Conservation (phyloP, 2,797 vertebrate genomes). For the Sylvilagus floridanus region DNA sequence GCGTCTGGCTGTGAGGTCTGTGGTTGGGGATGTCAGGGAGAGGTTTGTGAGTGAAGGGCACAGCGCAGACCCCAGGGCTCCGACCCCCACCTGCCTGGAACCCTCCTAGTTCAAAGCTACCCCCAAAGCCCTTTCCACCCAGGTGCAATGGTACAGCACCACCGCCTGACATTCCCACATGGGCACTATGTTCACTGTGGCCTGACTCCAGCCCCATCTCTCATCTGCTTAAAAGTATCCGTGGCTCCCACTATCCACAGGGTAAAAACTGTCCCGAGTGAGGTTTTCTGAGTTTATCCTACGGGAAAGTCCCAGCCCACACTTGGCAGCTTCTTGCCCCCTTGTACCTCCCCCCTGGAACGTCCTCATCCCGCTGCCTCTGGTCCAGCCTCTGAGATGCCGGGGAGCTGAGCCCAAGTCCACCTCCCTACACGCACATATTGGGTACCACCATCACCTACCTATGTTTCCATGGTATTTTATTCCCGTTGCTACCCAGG, state of each 20-base stretch:
- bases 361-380: neutral
- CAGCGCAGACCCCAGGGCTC: neutral
- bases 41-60: neutral
- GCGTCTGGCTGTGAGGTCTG: fast-evolving
- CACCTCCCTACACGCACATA: too few relatives aligned
- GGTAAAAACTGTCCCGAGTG: neutral
- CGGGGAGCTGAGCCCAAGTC: neutral
- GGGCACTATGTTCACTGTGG: neutral
- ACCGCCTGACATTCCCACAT: neutral
- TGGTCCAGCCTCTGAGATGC: neutral
- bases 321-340: neutral
- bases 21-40: neutral
- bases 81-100: neutral
- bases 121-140: neutral
- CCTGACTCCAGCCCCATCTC: neutral
- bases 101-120: neutral
- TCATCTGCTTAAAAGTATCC: neutral
- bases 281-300: neutral
- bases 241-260: neutral
- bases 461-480: neutral
- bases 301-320: neutral
- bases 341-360: neutral
- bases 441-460: neutral
- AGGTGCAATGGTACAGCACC: neutral
- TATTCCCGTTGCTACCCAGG: neutral